These are phyloP conservation scores for Pterostichus niger DNA, from an alignment of 2,888 invertebrate genomes.

Conservation along the genomic window DNA sequence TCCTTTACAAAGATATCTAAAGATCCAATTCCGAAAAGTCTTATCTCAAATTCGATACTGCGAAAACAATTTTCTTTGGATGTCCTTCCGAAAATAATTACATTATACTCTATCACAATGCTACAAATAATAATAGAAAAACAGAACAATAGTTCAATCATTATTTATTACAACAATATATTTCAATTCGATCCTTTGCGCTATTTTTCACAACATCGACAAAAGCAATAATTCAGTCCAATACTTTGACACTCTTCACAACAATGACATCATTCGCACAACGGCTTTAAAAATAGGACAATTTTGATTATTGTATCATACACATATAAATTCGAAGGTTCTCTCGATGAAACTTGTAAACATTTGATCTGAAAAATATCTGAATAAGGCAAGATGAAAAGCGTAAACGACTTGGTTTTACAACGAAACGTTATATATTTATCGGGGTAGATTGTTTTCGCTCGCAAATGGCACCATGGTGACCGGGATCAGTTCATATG, in stretches of 20 bases:
- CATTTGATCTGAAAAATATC: constrained; percentile 22
- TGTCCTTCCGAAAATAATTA: constrained; percentile 19
- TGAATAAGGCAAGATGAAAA: constrained; percentile 34
- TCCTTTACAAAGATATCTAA: constrained; percentile 36
- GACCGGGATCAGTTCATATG: constrained; percentile 13
- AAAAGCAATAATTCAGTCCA: constrained; percentile 38
- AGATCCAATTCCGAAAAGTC: constrained; percentile 41
- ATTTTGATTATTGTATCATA: constrained; percentile 53
- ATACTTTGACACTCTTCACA: constrained; percentile 45
- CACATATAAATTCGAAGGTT: constrained; percentile 42
- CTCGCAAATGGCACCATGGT: constrained; percentile 41
- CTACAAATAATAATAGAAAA: constrained; percentile 25
- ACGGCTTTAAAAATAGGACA: constrained; percentile 44
- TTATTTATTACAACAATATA: constrained; percentile 53
- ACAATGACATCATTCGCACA: constrained; percentile 47
- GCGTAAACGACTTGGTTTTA: constrained; percentile 39
- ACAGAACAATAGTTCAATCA: constrained; percentile 40
- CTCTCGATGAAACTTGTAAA: constrained; percentile 10
- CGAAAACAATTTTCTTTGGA: constrained; percentile 35
- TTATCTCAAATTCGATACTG: constrained; percentile 42
- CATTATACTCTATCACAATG: constrained; percentile 31
- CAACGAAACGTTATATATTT: constrained; percentile 51
- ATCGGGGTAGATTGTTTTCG: constrained; percentile 52
- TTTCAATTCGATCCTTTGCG: constrained; percentile 23
- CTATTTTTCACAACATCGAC: constrained; percentile 41